Evolutionary conservation across 1,140 invertebrate species (phyloP), one percentile per base, ranked within the genome.

Genomic region (Megathymus violae): DNA sequence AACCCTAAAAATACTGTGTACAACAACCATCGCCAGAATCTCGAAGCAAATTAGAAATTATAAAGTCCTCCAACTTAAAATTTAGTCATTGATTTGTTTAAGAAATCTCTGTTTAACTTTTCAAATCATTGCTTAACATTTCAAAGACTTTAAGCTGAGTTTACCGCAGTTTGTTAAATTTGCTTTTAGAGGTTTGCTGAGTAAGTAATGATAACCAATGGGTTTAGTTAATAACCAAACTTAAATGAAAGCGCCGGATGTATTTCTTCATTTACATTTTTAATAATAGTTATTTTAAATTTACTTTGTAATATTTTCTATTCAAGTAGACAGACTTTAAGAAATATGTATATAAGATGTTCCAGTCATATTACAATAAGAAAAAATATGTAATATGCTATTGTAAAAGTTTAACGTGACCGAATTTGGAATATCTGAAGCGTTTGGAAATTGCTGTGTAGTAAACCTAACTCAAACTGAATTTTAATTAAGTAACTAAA

Each of bases 51-150:
- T 60, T 48, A 38, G 31, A 19, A 60, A 60, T 60, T 48, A 60
- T 60, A 48, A 60, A 48, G 44, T 48, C 2, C 16, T 59, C 7
- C 0, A 48, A 60, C 44, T 48, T 34, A 22, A 60, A 46, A 47
- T 60, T 38, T 10, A 43, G 13, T 59, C 43, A 60, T 60, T 60
- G 56, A 60, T 60, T 60, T 60, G 31, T 60, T 60, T 36, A 60
- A 47, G 27, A 59, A 60, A 60, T 48, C 56, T 60, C 44, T 40
- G 43, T 60, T 48, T 19, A 60, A 60, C 56, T 60, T 60, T 60
- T 60, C 43, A 48, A 60, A 60, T 48, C 56, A 59, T 59, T 59
- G 46, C 27, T 40, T 47, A 16, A 48, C 44, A 46, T 40, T 48
- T 60, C 34, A 46, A 44, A 60, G 44, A 60, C 34, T 47, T 60